phyloP scores from a whole-genome alignment of 2,113 vertebrate genomes.

The Rallus limicola region DNA sequence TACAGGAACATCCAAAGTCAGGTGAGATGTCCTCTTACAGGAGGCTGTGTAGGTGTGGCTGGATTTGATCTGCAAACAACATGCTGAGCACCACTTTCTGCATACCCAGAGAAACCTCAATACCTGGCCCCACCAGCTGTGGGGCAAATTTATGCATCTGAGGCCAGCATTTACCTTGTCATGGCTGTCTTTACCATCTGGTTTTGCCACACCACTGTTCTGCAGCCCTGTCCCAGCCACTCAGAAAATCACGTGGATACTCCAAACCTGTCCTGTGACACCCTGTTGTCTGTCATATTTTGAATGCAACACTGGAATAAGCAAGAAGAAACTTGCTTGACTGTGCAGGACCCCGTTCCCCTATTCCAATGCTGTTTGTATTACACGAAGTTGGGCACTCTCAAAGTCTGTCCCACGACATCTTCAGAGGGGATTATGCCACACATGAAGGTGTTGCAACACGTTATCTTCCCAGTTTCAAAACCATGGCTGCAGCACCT shows the following conservation, averaged over 20 bases:
- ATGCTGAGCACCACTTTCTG: neutral
- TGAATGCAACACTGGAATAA: neutral
- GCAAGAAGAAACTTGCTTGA: neutral
- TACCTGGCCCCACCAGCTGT: accelerated
- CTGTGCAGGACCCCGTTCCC: neutral
- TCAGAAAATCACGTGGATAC: neutral
- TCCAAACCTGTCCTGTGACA: neutral
- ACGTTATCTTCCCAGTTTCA: neutral
- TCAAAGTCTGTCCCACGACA: neutral
- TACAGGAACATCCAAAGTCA: neutral
- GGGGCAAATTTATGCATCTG: neutral
- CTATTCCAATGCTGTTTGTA: accelerated
- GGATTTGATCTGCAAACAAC: neutral
- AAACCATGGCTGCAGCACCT: neutral
- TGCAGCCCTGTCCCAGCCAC: neutral
- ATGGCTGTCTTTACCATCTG: neutral
- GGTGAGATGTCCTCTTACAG: neutral
- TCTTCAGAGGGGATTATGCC: neutral
- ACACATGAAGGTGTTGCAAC: neutral
- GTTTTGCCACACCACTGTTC: neutral
- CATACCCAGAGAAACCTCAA: neutral
- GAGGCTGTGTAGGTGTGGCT: neutral
- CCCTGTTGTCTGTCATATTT: neutral
- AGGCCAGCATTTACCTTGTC: neutral
- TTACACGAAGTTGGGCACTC: neutral